A percentile compares a stretch with the other conserved stretches of the same genome.
phyloP scores from a whole-genome alignment of 2,113 vertebrate genomes.

The Otus sunia region DNA sequence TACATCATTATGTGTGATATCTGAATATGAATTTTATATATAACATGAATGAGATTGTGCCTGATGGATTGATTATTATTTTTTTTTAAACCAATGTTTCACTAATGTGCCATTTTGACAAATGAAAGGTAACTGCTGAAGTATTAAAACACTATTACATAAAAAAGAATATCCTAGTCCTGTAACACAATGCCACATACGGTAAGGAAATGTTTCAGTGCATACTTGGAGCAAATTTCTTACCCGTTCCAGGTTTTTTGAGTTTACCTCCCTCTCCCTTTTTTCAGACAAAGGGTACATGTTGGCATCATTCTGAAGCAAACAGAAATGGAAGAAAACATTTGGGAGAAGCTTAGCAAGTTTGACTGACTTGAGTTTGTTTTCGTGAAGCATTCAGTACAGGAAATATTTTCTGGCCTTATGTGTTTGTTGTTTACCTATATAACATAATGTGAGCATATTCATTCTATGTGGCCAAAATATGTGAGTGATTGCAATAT shows the following conservation, averaged over 20 bases:
- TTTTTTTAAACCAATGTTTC: neutral
- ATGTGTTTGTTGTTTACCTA: neutral
- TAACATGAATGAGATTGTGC: neutral
- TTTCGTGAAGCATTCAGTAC: neutral
- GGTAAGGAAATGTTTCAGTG: neutral
- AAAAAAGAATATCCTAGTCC: neutral
- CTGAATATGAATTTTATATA: neutral
- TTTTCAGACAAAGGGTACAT: neutral
- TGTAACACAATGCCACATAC: neutral
- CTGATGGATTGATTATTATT: neutral
- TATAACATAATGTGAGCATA: neutral
- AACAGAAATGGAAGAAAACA: neutral
- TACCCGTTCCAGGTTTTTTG: neutral
- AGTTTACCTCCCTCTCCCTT: neutral
- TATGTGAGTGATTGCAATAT: neutral
- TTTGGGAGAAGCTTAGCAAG: neutral
- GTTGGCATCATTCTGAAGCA: neutral
- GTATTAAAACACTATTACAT: neutral
- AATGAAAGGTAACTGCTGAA: neutral
- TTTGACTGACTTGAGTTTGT: neutral
- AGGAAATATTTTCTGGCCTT: neutral
- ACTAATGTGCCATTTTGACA: slow-evolving; percentile 1
- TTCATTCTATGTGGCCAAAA: neutral
- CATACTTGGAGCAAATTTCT: neutral
- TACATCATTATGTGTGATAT: neutral